Evolutionary conservation across 2,888 invertebrate species (phyloP), one percentile per base, ranked within the genome.

Genomic region (Mimachlamys varia): DNA sequence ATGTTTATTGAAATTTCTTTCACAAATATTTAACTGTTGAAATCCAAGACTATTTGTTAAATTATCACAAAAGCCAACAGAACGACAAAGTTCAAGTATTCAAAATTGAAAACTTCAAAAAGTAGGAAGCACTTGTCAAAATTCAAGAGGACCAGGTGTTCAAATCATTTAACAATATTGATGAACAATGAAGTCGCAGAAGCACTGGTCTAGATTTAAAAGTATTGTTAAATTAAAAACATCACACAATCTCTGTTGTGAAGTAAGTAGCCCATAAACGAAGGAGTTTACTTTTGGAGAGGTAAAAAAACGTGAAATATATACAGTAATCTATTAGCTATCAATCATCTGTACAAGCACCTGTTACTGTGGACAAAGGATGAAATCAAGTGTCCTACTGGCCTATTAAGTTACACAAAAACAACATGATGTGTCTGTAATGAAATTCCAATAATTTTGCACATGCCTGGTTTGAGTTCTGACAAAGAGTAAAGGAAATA

Each of bases 401-500:
- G 33, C 27, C 76, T 27, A 76, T 76, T 76, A 76, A 76, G 76
- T 76, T 76, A 76, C 76, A 76, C 76, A 76, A 76, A 76, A 76
- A 76, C 76, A 76, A 76, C 76, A 76, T 76, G 76, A 76, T 76
- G 76, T 76, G 76, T 33, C 76, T 27, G 76, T 76, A 76, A 76
- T 76, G 76, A 76, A 76, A 76, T 76, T 76, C 76, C 76, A 76
- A 76, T 76, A 76, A 27, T 33, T 76, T 76, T 76, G 13, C 19
- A 76, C 33, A 76, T 76, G 76, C 76, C 27, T 22, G 12, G 76
- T 76, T 76, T 76, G 33, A 76, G 27, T 76, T 76, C 10, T 12
- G 33, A 76, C 76, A 76, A 76, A 76, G 22, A 33, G 33, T 33
- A 76, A 76, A 76, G 33, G 76, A 76, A 76, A 76, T 27, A 76